A percentile compares a stretch with the other conserved stretches of the same genome.
Evolutionary conservation across 2,113 vertebrate genomes (phyloP).

Genomic region (Vulpes vulpes): DNA sequence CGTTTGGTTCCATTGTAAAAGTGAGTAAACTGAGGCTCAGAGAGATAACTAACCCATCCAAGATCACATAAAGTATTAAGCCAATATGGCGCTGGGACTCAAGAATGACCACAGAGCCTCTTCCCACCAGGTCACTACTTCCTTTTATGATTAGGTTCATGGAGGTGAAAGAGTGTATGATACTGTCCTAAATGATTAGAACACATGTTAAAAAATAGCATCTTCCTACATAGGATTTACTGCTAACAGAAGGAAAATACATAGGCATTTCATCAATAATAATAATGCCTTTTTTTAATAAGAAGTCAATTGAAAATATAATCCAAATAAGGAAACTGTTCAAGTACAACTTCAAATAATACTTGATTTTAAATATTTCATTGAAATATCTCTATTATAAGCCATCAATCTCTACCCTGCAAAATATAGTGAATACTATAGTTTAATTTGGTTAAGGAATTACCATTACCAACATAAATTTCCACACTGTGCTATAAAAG

Average conservation of each 20-base stretch:
- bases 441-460: not conserved
- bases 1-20: not conserved
- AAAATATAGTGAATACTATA: not conserved
- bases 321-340: not conserved
- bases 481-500: not conserved
- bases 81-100: not conserved
- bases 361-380: not conserved
- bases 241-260: not conserved
- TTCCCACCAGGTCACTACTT: not conserved
- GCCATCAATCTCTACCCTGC: not conserved
- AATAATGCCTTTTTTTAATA: not conserved
- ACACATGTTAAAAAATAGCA: not conserved
- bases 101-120: not conserved
- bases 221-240: not conserved
- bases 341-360: not conserved
- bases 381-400: not conserved
- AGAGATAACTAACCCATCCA: not conserved
- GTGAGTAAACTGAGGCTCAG: not conserved
- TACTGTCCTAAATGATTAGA: not conserved
- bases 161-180: not conserved
- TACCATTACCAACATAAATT: not conserved
- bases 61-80: not conserved
- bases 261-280: not conserved
- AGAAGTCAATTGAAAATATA: not conserved
- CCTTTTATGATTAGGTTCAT: not conserved